phyloP scores from a whole-genome alignment of 2,797 vertebrate genomes.

The Trachurus trachurus region DNA sequence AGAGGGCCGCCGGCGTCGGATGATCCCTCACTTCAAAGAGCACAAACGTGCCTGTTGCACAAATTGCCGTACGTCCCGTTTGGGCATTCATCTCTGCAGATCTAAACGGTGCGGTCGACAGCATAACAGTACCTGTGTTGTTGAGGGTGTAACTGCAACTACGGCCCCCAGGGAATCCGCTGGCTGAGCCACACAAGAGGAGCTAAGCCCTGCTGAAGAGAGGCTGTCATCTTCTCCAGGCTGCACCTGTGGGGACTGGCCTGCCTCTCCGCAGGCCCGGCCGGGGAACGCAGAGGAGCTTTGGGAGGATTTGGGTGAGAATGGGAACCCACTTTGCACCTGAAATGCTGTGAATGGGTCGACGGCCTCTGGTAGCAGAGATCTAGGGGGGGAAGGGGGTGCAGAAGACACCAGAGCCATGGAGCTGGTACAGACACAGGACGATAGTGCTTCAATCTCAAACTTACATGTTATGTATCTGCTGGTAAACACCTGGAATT shows the following conservation, averaged over 20 bases:
- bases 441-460: neutral
- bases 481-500: neutral
- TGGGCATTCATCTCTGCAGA: conserved; percentile 48
- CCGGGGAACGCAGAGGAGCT: conserved; percentile 59
- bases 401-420: conserved; percentile 19
- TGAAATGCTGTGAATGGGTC: conserved; percentile 64
- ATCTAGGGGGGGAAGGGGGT: conserved; percentile 34
- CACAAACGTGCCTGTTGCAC: conserved; percentile 56
- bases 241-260: conserved; percentile 79
- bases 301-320: conserved; percentile 79
- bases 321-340: conserved; percentile 76
- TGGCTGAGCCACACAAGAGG: conserved; percentile 78
- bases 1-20: conserved; percentile 44
- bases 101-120: conserved; percentile 34
- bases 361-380: conserved; percentile 28
- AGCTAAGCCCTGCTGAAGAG: conserved; percentile 80
- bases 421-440: conserved; percentile 26
- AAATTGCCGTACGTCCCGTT: conserved; percentile 56
- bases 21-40: conserved; percentile 68
- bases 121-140: conserved; percentile 68
- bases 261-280: conserved; percentile 49
- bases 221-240: conserved; percentile 75
- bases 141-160: conserved; percentile 71
- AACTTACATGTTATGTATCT: conserved; percentile 4
- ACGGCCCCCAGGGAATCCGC: conserved; percentile 61